Percentiles rank a stretch among this genome's conserved stretches.
Conservation (phyloP, 2,888 invertebrate genomes). For the Taphrorychus bicolor region DNA sequence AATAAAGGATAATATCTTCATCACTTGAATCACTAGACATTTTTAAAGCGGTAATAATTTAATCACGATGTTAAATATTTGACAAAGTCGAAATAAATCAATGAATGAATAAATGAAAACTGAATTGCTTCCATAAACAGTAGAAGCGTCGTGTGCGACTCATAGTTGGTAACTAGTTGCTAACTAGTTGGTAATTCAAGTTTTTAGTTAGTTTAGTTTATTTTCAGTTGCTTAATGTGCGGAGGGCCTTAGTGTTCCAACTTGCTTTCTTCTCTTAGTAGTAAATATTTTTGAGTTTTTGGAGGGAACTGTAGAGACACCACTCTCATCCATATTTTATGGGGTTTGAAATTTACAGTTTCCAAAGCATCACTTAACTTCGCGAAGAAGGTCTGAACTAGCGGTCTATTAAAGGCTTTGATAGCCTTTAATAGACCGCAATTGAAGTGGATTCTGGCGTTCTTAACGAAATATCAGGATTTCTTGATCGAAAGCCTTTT, state of each 20-base stretch:
- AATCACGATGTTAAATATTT: too few relatives aligned
- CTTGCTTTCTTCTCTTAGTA: slow-evolving; percentile 7
- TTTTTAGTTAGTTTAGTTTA: background rate
- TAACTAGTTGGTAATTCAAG: background rate
- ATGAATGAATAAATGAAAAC: too few relatives aligned
- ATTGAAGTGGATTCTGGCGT: too few relatives aligned
- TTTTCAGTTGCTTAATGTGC: background rate
- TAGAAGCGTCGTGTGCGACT: too few relatives aligned
- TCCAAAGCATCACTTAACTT: background rate
- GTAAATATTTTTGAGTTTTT: background rate
- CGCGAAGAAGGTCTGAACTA: background rate
- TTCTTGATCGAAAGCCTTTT: too few relatives aligned
- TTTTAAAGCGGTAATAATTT: too few relatives aligned
- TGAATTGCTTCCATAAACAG: too few relatives aligned
- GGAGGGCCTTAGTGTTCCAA: background rate
- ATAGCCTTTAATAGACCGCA: slow-evolving; percentile 9
- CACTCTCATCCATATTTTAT: background rate
- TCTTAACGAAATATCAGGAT: too few relatives aligned
- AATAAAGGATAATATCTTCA: too few relatives aligned
- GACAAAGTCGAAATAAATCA: too few relatives aligned
- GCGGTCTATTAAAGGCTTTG: background rate
- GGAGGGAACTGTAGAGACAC: background rate
- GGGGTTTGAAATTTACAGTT: background rate
- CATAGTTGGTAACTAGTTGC: too few relatives aligned
- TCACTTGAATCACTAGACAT: too few relatives aligned